Base-by-base conservation (phyloP, 2,113 vertebrate genomes). In the Poeciliopsis prolifica region DNA sequence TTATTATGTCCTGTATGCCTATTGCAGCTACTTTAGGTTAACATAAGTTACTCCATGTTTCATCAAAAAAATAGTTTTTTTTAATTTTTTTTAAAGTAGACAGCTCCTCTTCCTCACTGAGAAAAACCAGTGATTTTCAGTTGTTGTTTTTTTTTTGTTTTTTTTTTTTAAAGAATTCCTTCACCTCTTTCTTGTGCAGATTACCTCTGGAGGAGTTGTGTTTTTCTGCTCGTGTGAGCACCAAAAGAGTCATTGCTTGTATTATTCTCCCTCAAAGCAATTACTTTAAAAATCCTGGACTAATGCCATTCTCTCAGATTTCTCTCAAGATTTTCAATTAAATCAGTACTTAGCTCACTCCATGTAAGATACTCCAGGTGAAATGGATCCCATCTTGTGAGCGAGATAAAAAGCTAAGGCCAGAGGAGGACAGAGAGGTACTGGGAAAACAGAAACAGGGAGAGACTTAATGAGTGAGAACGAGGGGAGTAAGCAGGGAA, bases 251-350 rank as follows among this genome's bases (percentile, higher is more conserved):
- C 48, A 2, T 51, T 3, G 61, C 0, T 58, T 62, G 40, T 69
- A 37, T 78, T 72, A 31, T 81, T 85, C 51, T 77, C 68, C 75
- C 77, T 82, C 68, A 0, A 88, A 75, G 83, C 81, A 82, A 86
- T 90, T 90, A 78, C 82, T 86, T 87, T 77, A 77, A 80, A 88
- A 88, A 78, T 76, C 62, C 79, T 24, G 79, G 77, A 85, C 81
- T 88, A 86, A 91, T 89, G 81, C 82, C 74, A 88, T 87, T 84
- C 87, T 65, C 66, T 62, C 5, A 71, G 76, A 75, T 90, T 88
- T 85, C 85, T 84, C 82, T 0, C 60, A 82, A 75, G 80, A 84
- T 81, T 87, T 90, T 88, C 85, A 92, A 91, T 92, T 89, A 90
- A 81, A 85, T 42, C 11, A 68, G 83, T 86, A 82, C 75, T 89